These are phyloP conservation scores for Ladona fulva DNA, from an alignment of 1,140 invertebrate species.

Conservation along the genomic window DNA sequence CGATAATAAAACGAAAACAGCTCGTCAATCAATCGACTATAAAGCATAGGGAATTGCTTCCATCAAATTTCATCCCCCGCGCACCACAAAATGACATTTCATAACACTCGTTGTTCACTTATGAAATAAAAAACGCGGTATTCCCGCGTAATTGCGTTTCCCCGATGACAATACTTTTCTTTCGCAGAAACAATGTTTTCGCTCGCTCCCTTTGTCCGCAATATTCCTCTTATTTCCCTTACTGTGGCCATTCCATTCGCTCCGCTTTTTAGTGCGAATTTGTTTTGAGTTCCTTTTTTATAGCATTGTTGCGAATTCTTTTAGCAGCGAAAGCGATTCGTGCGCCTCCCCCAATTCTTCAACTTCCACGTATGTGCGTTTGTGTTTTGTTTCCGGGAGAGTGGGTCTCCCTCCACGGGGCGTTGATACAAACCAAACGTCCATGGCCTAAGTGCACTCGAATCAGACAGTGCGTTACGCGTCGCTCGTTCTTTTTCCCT, in stretches of 20 bases:
- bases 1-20: too few relatives aligned
- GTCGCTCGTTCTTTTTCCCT: not conserved
- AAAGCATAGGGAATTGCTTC: too few relatives aligned
- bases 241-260: not conserved
- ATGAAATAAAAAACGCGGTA: not conserved
- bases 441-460: slow-evolving; percentile 1
- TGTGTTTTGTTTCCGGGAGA: slow-evolving; percentile 8
- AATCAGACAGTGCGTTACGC: not conserved
- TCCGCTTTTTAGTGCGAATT: not conserved
- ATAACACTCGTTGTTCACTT: not conserved
- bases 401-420: not conserved
- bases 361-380: not conserved
- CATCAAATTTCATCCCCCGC: too few relatives aligned
- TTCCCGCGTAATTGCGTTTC: not conserved
- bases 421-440: slow-evolving; percentile 9
- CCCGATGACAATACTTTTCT: not conserved
- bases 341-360: not conserved
- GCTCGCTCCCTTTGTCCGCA: not conserved
- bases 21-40: too few relatives aligned
- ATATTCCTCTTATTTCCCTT: not conserved
- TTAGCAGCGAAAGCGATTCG: not conserved
- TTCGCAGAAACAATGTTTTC: slow-evolving; percentile 6
- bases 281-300: not conserved
- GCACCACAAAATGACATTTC: not conserved
- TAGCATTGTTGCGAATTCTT: not conserved